A percentile compares a stretch with the other conserved stretches of the same genome.
Evolutionary conservation across 2,113 vertebrate genomes (phyloP).

Genomic region (Notarius quadriscutis): DNA sequence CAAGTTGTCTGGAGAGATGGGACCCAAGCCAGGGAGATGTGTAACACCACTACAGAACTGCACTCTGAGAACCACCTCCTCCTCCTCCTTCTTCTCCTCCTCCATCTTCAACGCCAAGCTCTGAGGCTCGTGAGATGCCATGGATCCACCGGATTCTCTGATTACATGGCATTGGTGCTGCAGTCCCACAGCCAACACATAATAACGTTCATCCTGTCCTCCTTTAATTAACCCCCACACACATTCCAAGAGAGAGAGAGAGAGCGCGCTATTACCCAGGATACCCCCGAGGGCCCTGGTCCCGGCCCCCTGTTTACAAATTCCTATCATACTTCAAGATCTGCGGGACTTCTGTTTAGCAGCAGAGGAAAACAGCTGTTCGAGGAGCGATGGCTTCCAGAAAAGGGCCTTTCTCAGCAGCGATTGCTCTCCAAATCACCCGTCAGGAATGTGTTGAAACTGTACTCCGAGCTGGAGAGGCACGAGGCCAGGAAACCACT

Average conservation of each 20-base stretch:
- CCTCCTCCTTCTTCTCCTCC: conserved; percentile 16
- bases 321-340: conserved; percentile 53
- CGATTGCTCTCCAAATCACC: conserved; percentile 21
- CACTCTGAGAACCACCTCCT: background rate
- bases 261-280: conserved; percentile 43
- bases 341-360: conserved; percentile 48
- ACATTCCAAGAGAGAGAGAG: background rate
- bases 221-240: conserved; percentile 45
- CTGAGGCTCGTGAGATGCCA: conserved; percentile 10
- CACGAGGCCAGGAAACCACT: background rate
- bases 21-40: background rate
- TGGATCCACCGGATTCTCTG: conserved; percentile 32
- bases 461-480: conserved; percentile 14
- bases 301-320: conserved; percentile 48
- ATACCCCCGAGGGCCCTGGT: conserved; percentile 39
- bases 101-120: background rate
- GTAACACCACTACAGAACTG: background rate
- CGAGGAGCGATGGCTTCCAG: conserved; percentile 42
- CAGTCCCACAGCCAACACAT: conserved; percentile 46
- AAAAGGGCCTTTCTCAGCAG: conserved; percentile 33
- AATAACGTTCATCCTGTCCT: conserved; percentile 55
- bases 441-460: conserved; percentile 49
- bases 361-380: conserved; percentile 44
- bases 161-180: conserved; percentile 46
- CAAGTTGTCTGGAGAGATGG: background rate